Evolutionary conservation across 2,797 vertebrate genomes (phyloP), one percentile per base, ranked within the genome.

Genomic region (Bradypodion ventrale): DNA sequence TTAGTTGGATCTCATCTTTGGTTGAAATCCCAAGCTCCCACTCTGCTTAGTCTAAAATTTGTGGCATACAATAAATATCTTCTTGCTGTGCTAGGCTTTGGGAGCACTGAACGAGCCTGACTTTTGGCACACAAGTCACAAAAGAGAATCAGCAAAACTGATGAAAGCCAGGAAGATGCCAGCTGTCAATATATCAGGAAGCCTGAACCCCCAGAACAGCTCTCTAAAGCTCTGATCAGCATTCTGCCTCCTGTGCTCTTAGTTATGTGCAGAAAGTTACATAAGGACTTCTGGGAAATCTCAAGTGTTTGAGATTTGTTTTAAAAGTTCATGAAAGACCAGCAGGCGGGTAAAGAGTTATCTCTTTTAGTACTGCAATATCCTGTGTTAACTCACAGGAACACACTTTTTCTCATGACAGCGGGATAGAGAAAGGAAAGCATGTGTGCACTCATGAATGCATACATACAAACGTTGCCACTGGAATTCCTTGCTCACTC

Each of bases 271-370:
- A 70, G 27, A 27, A 6, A 32, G 40, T 83, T 66, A 79, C 19
- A 9, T 60, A 81, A 80, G 83, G 83, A 80, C 83, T 2, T 0
- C n/a, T 1, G 74, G 79, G 90, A 75, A 85, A 88, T 78, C 59
- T 29, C 42, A 32, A 65, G 0, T 0, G 72, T 78, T 82, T 75
- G 49, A 85, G 73, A 74, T 46, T 84, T 72, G 86, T 87, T 77
- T 84, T 72, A 85, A 82, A n/a, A 91, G 86, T 75, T 59, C 81
- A 85, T 73, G 73, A 89, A 91, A 89, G 59, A 72, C 19, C 15
- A 25, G 35, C 62, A 19, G 19, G 52, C 42, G 56, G 78, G 80
- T 49, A 82, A 59, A 29, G 21, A 2, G 32, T 65, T 21, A 44
- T 32, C 25, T 42, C 73, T 62, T 44, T 2, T 2, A 82, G n/a